Evolutionary conservation across 1,140 invertebrate species (phyloP).

Genomic region (Drosophila simulans): DNA sequence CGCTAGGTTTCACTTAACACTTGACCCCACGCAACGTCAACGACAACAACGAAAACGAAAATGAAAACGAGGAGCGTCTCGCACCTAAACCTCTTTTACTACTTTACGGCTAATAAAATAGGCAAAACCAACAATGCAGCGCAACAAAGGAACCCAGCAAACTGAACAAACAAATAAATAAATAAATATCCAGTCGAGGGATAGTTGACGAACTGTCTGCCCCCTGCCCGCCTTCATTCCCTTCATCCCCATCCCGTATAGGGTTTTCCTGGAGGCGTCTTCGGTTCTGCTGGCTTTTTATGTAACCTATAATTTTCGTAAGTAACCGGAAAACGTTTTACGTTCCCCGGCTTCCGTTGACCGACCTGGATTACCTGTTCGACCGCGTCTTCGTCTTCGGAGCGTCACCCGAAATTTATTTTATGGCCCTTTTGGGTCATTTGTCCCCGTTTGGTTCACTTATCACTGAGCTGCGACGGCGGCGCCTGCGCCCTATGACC

Average conservation of each 20-base stretch:
- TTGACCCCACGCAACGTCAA: slow-evolving; percentile 70
- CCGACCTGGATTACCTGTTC: slow-evolving; percentile 31
- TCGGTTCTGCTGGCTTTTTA: slow-evolving; percentile 37
- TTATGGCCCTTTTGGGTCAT: slow-evolving; percentile 37
- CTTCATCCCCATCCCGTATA: not conserved
- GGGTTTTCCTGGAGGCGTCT: slow-evolving; percentile 24
- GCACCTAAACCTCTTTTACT: slow-evolving; percentile 54
- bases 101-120: slow-evolving; percentile 73
- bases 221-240: not conserved
- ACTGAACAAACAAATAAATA: slow-evolving; percentile 62
- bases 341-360: slow-evolving; percentile 55
- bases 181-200: slow-evolving; percentile 39
- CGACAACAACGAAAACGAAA: slow-evolving; percentile 1
- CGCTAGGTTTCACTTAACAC: slow-evolving; percentile 66
- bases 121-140: slow-evolving; percentile 38
- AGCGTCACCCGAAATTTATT: slow-evolving; percentile 35
- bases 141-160: slow-evolving; percentile 22
- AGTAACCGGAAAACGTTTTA: slow-evolving; percentile 74
- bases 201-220: slow-evolving; percentile 64
- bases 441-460: slow-evolving; percentile 42
- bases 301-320: slow-evolving; percentile 73
- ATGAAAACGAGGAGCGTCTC: slow-evolving; percentile 16
- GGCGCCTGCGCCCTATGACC: slow-evolving; percentile 36
- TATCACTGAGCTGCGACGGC: slow-evolving; percentile 24
- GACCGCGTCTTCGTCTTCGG: not conserved